phyloP scores from a whole-genome alignment of 2,888 invertebrate genomes.

The Drosophila leonis region DNA sequence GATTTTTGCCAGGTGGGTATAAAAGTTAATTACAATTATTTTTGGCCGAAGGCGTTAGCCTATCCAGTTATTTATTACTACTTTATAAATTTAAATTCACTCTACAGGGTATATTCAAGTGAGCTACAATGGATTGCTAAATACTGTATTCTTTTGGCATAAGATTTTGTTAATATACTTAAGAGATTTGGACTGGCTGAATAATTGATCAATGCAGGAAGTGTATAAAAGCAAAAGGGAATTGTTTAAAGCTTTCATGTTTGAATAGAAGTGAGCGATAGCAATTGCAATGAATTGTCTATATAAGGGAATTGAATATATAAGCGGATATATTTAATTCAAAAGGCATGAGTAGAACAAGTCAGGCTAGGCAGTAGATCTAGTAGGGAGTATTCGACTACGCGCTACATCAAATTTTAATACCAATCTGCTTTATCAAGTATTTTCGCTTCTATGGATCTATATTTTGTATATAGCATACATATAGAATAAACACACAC shows the following conservation, averaged over 20 bases:
- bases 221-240: not conserved
- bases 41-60: not conserved
- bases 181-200: conserved; percentile 11
- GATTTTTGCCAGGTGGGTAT: not conserved
- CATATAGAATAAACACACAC: too few relatives aligned
- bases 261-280: not conserved
- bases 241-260: not conserved
- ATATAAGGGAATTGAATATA: too few relatives aligned
- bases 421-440: too few relatives aligned
- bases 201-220: not conserved
- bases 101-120: not conserved
- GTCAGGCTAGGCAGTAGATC: not conserved
- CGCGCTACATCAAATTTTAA: not conserved
- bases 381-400: not conserved
- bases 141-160: conserved; percentile 5
- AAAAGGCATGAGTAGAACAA: not conserved
- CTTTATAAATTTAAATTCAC: too few relatives aligned
- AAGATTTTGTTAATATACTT: conserved; percentile 22
- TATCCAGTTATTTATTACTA: not conserved
- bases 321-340: not conserved
- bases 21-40: not conserved
- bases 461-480: too few relatives aligned
- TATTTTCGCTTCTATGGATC: too few relatives aligned
- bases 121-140: too few relatives aligned
- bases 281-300: not conserved